phyloP scores from a whole-genome alignment of 2,113 vertebrate species.

The Periophthalmodon schlosseri region DNA sequence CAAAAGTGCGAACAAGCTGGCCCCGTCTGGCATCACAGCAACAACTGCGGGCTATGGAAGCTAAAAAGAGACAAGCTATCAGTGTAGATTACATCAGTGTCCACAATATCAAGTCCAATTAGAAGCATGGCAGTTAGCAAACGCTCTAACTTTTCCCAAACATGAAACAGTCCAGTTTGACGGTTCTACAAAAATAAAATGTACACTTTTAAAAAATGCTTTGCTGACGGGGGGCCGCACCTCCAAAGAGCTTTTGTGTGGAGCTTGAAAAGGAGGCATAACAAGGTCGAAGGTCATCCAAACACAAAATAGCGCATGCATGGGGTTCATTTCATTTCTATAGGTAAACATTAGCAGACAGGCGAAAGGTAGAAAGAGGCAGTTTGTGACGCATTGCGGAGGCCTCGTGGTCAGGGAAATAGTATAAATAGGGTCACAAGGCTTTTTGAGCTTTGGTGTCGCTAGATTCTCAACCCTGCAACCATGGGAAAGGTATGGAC shows the following conservation, averaged over 20 bases:
- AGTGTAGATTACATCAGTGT: conserved; percentile 68
- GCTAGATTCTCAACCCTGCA: conserved; percentile 54
- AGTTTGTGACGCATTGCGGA: conserved; percentile 57
- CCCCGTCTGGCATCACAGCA: conserved; percentile 69
- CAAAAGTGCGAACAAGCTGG: conserved; percentile 59
- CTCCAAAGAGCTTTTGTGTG: conserved; percentile 64
- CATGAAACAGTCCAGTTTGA: conserved; percentile 17
- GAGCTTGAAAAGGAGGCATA: conserved; percentile 68
- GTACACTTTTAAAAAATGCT: conserved; percentile 39
- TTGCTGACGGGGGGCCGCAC: conserved; percentile 57
- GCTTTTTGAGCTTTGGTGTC: conserved; percentile 28
- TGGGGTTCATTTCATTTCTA: conserved; percentile 63
- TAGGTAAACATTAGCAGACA: conserved; percentile 76
- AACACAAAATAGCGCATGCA: conserved; percentile 58
- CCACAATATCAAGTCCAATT: conserved; percentile 55
- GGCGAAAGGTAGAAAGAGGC: conserved; percentile 72
- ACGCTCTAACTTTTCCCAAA: neutral
- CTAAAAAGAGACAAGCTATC: conserved; percentile 61
- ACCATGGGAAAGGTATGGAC: conserved; percentile 78
- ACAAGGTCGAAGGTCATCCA: conserved; percentile 60
- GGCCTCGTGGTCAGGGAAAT: conserved; percentile 47
- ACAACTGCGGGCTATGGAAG: conserved; percentile 73
- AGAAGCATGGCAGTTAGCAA: conserved; percentile 37
- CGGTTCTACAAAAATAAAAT: conserved; percentile 27
- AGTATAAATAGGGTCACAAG: conserved; percentile 70